These are phyloP conservation scores for Lepidostoma basale DNA, from an alignment of 1,140 invertebrate genomes.

Conservation along the genomic window DNA sequence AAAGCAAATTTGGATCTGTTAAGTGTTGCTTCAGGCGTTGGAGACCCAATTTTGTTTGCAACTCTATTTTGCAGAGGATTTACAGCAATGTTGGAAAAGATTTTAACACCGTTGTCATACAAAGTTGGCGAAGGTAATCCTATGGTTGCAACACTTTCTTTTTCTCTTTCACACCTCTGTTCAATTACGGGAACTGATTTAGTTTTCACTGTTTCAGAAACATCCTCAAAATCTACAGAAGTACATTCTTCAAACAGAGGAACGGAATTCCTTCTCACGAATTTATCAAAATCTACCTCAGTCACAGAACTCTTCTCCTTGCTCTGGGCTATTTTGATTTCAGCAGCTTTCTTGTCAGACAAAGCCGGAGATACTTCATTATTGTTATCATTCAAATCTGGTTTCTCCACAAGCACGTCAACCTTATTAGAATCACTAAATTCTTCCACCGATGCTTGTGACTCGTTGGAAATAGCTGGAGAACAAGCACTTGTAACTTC, in stretches of 20 bases:
- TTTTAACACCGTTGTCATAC: not conserved
- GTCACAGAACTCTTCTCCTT: slow-evolving; percentile 46
- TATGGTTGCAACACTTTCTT: not conserved
- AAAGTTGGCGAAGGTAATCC: not conserved
- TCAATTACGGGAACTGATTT: slow-evolving; percentile 11
- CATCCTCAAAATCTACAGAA: slow-evolving; percentile 8
- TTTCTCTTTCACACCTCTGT: not conserved
- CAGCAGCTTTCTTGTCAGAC: not conserved
- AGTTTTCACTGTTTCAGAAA: not conserved
- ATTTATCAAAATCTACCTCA: slow-evolving; percentile 60
- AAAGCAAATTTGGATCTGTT: not conserved
- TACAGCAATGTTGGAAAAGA: not conserved
- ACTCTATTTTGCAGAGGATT: not conserved
- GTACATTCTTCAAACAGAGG: slow-evolving; percentile 31
- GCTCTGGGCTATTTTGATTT: not conserved
- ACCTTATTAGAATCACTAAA: no score
- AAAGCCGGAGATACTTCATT: slow-evolving; percentile 13
- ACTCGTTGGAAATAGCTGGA: no score
- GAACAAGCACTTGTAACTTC: no score
- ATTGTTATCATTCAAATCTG: not conserved
- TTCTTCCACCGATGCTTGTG: no score
- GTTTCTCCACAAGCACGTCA: no score
- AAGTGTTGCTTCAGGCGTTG: not conserved
- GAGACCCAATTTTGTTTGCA: not conserved
- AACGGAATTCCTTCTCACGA: slow-evolving; percentile 56